Conservation (phyloP, 92 coral and sea anemone genomes). For the Epizoanthus ramosus region DNA sequence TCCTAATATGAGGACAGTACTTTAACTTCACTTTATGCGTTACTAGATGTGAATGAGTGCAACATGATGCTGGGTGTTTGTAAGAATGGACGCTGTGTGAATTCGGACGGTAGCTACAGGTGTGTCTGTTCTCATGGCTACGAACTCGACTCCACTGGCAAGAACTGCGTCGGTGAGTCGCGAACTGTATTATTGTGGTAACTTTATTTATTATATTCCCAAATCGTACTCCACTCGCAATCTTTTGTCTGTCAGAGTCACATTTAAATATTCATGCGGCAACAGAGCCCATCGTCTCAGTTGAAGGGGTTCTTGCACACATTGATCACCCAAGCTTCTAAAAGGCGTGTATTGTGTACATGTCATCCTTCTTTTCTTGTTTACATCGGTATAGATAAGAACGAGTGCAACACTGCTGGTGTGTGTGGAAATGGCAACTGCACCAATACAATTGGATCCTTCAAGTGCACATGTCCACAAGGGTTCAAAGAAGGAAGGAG, state of each 20-base stretch:
- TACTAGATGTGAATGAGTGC: slow-evolving; percentile 89
- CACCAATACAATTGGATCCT: slow-evolving; percentile 86
- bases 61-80: slow-evolving; percentile 69
- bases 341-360: no score
- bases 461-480: slow-evolving; percentile 71
- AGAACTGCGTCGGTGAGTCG: slow-evolving; percentile 83
- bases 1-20: neutral
- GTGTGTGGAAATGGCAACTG: slow-evolving; percentile 94
- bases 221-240: no score
- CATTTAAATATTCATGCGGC: no score
- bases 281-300: no score
- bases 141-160: slow-evolving; percentile 82
- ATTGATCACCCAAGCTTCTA: no score
- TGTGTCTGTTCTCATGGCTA: slow-evolving; percentile 90
- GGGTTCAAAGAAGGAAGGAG: slow-evolving; percentile 81
- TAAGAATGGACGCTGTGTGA: slow-evolving; percentile 87
- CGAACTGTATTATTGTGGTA: no score
- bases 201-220: no score
- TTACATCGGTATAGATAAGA: slow-evolving; percentile 55
- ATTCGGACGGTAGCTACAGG: slow-evolving; percentile 96
- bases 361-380: neutral
- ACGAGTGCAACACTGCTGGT: slow-evolving; percentile 77
- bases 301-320: no score
- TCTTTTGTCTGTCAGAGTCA: no score
- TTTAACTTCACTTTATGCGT: neutral